Evolutionary conservation across 2,888 invertebrate species (phyloP), one percentile per base, ranked within the genome.

Genomic region (Ptilodon capucinus): DNA sequence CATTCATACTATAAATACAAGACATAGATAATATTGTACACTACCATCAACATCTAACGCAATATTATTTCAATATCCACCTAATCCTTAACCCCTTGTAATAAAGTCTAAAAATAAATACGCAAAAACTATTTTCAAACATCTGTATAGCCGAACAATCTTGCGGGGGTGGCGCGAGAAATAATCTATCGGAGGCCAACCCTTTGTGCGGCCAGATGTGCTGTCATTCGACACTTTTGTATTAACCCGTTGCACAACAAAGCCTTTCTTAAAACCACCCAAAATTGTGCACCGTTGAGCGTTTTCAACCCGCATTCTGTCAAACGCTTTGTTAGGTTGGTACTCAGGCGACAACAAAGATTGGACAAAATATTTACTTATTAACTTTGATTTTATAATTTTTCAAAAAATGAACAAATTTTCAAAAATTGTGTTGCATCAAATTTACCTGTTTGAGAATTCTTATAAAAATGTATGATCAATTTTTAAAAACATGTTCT

Each of bases 191-290:
- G 82, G 75, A 72, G 68, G 77, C 61, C 84, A 91, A 91, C 91
- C 91, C 91, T 91, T 91, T 91, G 89, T 87, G 82, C 69, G 66
- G 77, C 85, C 91, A 91, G 91, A 91, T 91, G 91, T 85, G 88
- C 86, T 86, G 91, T 91, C 91, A 91, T 91, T 91, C 87, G 90
- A 91, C 91, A 91, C 91, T 91, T 91, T 89, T 91, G 91, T 91
- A 91, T 89, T 90, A 91, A 86, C 85, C 84, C 86, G 86, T 91
- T 91, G 91, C 90, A 91, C 91, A 89, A 90, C 90, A 91, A 91
- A 84, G 84, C 65, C 86, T 82, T 84, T 82, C 86, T 89, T 89
- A 89, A 84, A 86, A 83, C 82, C 86, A 25, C 25, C 88, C 86
- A 89, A 90, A 89, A 88, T 85, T 86, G 88, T 89, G 80, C 84